Evolutionary conservation across 2,797 vertebrate genomes (phyloP).

Genomic region (Hemitrygon akajei): DNA sequence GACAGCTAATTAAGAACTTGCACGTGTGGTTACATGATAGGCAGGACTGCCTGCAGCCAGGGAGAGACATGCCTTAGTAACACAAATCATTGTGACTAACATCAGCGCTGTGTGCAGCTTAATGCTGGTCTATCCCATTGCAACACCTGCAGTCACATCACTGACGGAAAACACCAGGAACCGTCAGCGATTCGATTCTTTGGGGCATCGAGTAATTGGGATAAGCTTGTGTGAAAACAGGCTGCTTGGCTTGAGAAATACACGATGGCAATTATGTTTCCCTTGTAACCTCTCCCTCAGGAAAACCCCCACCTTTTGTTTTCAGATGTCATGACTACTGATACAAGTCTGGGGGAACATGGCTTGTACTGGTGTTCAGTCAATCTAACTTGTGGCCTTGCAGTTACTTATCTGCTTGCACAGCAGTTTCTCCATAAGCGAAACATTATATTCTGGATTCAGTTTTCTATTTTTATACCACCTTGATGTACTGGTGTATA

Average conservation of each 20-base stretch:
- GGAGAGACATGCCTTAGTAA: not conserved
- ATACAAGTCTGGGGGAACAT: too few relatives aligned
- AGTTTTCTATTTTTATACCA: too few relatives aligned
- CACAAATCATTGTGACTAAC: not conserved
- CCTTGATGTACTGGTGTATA: too few relatives aligned
- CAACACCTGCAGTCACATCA: not conserved
- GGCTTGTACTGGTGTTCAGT: too few relatives aligned
- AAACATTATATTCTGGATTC: too few relatives aligned
- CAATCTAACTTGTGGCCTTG: too few relatives aligned
- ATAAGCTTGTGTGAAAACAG: not conserved
- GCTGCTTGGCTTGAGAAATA: not conserved
- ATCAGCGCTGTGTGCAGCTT: not conserved
- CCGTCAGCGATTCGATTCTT: not conserved
- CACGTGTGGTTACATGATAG: not conserved
- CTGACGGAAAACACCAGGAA: not conserved
- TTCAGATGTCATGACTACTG: too few relatives aligned
- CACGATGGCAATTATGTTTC: not conserved
- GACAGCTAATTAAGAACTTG: constrained; percentile 30
- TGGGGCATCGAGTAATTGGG: not conserved
- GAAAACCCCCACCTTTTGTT: too few relatives aligned
- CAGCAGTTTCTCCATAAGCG: too few relatives aligned
- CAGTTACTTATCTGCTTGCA: too few relatives aligned
- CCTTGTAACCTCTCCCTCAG: not conserved
- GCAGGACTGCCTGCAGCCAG: constrained; percentile 21
- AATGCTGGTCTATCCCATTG: not conserved